Evolutionary conservation across 2,113 vertebrate genomes (phyloP), one percentile per base, ranked within the genome.

Genomic region (Callaeas wilsoni): DNA sequence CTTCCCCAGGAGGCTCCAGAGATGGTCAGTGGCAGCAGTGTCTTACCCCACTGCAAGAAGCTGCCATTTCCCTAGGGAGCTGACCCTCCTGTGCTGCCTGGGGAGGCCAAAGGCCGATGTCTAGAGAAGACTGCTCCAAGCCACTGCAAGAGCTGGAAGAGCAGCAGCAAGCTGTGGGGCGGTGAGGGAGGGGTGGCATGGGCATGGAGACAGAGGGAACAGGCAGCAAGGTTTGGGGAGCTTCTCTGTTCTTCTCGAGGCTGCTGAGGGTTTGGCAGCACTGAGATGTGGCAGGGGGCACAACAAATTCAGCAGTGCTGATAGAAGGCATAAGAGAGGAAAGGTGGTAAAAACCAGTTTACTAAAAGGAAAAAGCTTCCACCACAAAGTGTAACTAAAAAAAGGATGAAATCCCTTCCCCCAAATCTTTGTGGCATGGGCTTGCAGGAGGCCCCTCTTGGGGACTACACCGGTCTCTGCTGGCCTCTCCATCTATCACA

Each of bases 31-130:
- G 5, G 3, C 56, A 56, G 50, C 37, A 63, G 65, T 2, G 0
- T 22, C 70, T 67, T 22, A 76, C 5, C 5, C 10, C 2, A 1
- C 29, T 23, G 29, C 49, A 44, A 56, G 21, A 62, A 78, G 60
- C 42, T 90, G 47, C 22, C 29, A 13, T 14, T 87, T 71, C 42
- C 42, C 12, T 1, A 1, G 8, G 15, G n/a, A 4, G 7, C 1
- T 1, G 1, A 60, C 23, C 39, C 21, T 50, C 39, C 21, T 5
- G 0, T 9, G 26, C 44, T 5, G 7, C 14, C 16, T 1, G 0
- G 13, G 18, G n/a, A 85, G 35, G 37, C 13, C 47, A 52, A 62
- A 39, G 29, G 46, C 32, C 1, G 0, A 12, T 10, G 16, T 26
- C 64, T 29, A 53, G 30, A 74, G 39, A 67, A 84, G 41, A 35